Percentiles rank a stretch among this genome's conserved stretches.
These are phyloP conservation scores for Aporrectodea caliginosa DNA, from an alignment of 1,140 invertebrate species.

Conservation along the genomic window DNA sequence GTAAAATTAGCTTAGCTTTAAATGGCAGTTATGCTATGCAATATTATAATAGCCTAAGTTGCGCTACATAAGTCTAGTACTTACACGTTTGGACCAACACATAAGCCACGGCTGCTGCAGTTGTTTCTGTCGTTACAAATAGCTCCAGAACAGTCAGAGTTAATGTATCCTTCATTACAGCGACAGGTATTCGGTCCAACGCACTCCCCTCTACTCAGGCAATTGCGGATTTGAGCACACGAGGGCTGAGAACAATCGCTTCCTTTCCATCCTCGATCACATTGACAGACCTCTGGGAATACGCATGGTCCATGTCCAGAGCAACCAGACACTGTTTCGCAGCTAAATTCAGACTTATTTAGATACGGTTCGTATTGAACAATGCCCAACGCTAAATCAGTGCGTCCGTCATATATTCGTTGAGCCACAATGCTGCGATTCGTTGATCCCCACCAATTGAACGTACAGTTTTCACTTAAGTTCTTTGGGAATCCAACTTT, in stretches of 20 bases:
- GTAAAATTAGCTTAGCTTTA: background rate
- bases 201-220: constrained; percentile 19
- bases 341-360: constrained; percentile 4
- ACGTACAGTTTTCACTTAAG: constrained; percentile 12
- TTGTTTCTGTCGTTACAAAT: constrained; percentile 30
- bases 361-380: constrained; percentile 12
- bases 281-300: constrained; percentile 17
- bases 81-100: constrained; percentile 31
- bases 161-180: constrained; percentile 14
- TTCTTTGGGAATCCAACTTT: background rate
- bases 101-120: constrained; percentile 35
- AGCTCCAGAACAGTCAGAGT: constrained; percentile 16
- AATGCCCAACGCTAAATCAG: background rate
- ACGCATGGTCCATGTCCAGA: constrained; percentile 25
- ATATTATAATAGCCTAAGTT: background rate
- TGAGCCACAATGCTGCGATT: background rate
- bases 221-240: constrained; percentile 22
- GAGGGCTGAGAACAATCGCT: constrained; percentile 11
- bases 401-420: background rate
- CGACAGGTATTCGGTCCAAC: constrained; percentile 27
- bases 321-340: constrained; percentile 14
- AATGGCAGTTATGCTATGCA: background rate
- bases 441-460: constrained; percentile 22
- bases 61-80: background rate
- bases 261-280: constrained; percentile 23